These are phyloP conservation scores for Progne subis DNA, from an alignment of 2,113 vertebrate species.

Conservation along the genomic window DNA sequence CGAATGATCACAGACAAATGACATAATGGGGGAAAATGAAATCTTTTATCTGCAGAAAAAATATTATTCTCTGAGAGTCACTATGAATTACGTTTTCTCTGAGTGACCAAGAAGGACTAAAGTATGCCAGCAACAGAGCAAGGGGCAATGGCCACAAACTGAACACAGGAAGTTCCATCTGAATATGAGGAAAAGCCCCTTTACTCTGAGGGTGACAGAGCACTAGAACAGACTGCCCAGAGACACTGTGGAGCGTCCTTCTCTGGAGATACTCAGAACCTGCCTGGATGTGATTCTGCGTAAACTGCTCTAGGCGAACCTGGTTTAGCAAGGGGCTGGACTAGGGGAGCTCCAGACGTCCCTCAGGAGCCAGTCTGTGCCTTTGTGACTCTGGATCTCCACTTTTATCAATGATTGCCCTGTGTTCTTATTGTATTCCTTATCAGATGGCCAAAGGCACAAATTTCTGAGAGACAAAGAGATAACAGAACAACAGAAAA, in stretches of 20 bases:
- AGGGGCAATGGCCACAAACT: not conserved
- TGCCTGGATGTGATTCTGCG: not conserved
- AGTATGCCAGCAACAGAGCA: not conserved
- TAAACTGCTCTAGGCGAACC: not conserved
- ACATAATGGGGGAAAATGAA: not conserved
- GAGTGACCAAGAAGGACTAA: not conserved
- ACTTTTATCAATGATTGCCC: rapidly evolving
- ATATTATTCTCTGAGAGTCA: not conserved
- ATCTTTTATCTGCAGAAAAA: not conserved
- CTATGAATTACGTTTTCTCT: not conserved
- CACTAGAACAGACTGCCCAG: not conserved
- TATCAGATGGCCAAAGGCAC: not conserved
- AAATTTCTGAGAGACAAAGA: not conserved
- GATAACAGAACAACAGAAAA: not conserved
- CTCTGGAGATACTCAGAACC: not conserved
- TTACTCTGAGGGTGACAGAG: not conserved
- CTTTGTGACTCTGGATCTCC: not conserved
- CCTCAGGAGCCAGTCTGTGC: not conserved
- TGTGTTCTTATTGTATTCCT: not conserved
- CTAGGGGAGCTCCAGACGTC: not conserved
- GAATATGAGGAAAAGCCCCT: not conserved
- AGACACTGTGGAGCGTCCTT: not conserved
- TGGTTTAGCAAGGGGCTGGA: not conserved
- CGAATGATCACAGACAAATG: not conserved
- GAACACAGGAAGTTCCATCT: not conserved